These are phyloP conservation scores for Ceramica pisi DNA, from an alignment of 2,888 invertebrate species.

Conservation along the genomic window DNA sequence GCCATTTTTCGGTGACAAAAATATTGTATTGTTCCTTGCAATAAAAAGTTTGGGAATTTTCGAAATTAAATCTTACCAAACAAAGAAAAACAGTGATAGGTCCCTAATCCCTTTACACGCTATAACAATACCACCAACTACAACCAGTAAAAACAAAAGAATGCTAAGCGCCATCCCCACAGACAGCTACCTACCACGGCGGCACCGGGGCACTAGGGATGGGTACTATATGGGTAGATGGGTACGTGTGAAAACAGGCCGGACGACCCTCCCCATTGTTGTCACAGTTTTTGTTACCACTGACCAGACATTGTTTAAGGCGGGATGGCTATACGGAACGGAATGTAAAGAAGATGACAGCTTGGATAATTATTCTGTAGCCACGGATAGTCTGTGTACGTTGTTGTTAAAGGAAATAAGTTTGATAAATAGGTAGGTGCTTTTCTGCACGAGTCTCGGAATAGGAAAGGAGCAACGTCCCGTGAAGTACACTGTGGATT, in stretches of 20 bases:
- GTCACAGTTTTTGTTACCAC: conserved; percentile 77
- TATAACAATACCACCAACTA: neutral
- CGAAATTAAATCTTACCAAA: too few species aligned
- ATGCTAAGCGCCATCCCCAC: conserved; percentile 20
- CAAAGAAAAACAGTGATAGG: too few species aligned
- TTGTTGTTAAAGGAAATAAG: neutral
- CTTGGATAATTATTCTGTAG: conserved; percentile 14
- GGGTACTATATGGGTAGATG: too few species aligned
- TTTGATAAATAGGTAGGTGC: neutral
- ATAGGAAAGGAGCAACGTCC: neutral
- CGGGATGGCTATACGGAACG: conserved; percentile 22
- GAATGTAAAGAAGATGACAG: conserved; percentile 37
- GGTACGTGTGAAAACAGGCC: conserved; percentile 76
- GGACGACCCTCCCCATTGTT: conserved; percentile 75
- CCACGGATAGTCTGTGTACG: neutral
- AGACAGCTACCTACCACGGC: conserved; percentile 50
- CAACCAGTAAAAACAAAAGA: conserved; percentile 9
- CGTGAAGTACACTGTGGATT: neutral
- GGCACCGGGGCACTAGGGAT: neutral
- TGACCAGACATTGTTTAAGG: conserved; percentile 69
- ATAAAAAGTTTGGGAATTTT: too few species aligned
- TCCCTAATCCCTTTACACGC: too few species aligned
- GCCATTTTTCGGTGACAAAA: too few species aligned
- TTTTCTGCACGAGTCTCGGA: neutral
- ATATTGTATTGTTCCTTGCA: too few species aligned